Base-by-base conservation (phyloP, 1,140 invertebrate genomes). In the Drosophila tsacasi region DNA sequence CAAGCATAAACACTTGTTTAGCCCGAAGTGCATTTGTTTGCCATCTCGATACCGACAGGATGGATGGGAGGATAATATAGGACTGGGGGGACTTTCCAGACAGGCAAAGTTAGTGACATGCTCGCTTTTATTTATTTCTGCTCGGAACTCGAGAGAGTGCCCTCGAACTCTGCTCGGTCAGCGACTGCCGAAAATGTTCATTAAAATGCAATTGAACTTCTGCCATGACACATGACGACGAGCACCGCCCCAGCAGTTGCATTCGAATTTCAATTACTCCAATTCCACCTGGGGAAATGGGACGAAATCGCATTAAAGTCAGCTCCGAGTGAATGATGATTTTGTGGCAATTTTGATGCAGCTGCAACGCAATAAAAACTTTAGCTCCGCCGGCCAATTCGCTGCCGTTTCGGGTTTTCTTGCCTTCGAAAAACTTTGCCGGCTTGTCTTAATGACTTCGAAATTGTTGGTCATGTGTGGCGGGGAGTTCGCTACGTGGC, bases 201-300 rank as follows among this genome's bases (percentile, higher is more conserved):
- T 84, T 84, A 78, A 84, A 84, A 81, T 78, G 67, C 77, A 85
- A 83, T 83, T 86, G 60, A 83, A 69, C 68, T 76, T 80, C 76
- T 61, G 50, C 67, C 54, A 50, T 46, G 73, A 63, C 67, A 57
- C 66, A 72, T 32, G 66, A 60, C 35, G 35, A 40, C 47, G 8
- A 25, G 15, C 19, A 27, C 12, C 13, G 13, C 15, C 12, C 58
- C 44, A 39, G 59, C 52, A 76, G 67, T 40, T 77, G 67, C 64
- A 61, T 50, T 77, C 49, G 64, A 57, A 77, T 77, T 86, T 89
- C 61, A 89, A 80, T 89, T 83, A 83, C 81, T 77, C 46, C 32
- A 25, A 46, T 57, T 44, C 35, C 63, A 82, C 49, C 69, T 74
- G 61, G 52, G 63, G 47, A 49, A 46, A 63, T 39, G 39, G 47